Base-by-base conservation (phyloP, 2,797 vertebrate species). In the Threskiornis aethiopicus region DNA sequence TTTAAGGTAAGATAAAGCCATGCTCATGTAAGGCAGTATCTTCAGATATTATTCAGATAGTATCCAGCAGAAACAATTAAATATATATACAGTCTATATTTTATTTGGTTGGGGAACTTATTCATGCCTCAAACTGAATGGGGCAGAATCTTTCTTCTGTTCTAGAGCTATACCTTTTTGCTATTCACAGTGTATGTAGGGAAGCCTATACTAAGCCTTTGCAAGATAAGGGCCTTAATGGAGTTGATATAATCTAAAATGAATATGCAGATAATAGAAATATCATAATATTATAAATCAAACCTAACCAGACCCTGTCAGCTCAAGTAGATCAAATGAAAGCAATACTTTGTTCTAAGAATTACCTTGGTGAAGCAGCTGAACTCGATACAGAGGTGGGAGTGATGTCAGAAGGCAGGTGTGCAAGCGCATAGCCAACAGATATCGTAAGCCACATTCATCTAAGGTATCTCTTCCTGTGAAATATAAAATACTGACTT, bases 301-400 rank as follows among this genome's bases (percentile, higher is more conserved):
- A 58, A 83, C 29, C n/a, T 8, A 35, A 29, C 2, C 54, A 84
- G 64, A 15, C 11, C 2, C 8, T 41, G 13, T 58, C 66, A 59
- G 47, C 3, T 80, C 17, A 70, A 16, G 52, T 18, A 18, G 42
- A 58, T 83, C 71, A 79, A 59, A 64, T 25, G 21, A 70, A 46
- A 62, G 19, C 19, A 78, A 20, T 19, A 37, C 8, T 49, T 70
- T 0, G 11, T 26, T 19, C 9, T 57, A 58, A 41, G 31, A 35
- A 69, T 97, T 99, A 99, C 99, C 99, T 99, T 99, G 99, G 97
- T 99, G 99, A 28, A 99, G 98, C n/a, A 99, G 98, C 98, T 99
- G 99, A 89, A 99, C 99, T 47, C 99, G 98, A 96, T 99, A 99
- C 25, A 99, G 98, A 12, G 99, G 99, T 20, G 99, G 99, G 91